These are phyloP conservation scores for Myodes glareolus DNA, from an alignment of 2,113 vertebrate species.

Conservation along the genomic window DNA sequence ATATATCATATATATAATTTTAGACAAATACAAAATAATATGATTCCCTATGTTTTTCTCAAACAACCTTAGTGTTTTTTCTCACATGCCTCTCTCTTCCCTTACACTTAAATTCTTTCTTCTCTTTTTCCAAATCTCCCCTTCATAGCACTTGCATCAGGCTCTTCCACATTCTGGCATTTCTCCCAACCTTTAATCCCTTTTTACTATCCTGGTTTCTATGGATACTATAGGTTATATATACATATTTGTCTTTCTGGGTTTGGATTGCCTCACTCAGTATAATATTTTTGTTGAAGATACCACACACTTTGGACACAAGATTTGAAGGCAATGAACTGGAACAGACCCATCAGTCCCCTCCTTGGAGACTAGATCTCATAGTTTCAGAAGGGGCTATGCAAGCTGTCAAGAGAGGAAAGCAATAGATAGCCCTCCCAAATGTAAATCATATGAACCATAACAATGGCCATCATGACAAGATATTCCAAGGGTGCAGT, in stretches of 20 bases:
- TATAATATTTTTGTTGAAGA: background rate
- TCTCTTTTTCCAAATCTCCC: background rate
- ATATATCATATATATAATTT: background rate
- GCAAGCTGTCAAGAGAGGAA: background rate
- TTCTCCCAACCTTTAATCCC: background rate
- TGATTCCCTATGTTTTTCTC: background rate
- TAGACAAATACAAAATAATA: background rate
- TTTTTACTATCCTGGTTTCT: background rate
- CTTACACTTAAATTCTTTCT: background rate
- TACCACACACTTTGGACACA: background rate
- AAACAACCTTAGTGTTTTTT: background rate
- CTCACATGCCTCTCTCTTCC: background rate
- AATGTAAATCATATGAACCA: background rate
- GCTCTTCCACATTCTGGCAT: background rate
- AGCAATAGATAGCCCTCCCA: no score
- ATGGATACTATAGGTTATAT: background rate
- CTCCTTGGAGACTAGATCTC: background rate
- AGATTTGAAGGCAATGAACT: background rate
- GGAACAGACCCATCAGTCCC: background rate
- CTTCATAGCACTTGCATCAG: background rate
- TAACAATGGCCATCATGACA: background rate
- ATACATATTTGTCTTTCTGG: background rate
- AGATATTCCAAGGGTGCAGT: background rate
- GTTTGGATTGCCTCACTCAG: background rate
- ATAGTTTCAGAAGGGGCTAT: background rate